Percentiles rank a stretch among this genome's conserved stretches.
These are phyloP conservation scores for Diabrotica undecimpunctata DNA, from an alignment of 1,140 invertebrate species.

Conservation along the genomic window DNA sequence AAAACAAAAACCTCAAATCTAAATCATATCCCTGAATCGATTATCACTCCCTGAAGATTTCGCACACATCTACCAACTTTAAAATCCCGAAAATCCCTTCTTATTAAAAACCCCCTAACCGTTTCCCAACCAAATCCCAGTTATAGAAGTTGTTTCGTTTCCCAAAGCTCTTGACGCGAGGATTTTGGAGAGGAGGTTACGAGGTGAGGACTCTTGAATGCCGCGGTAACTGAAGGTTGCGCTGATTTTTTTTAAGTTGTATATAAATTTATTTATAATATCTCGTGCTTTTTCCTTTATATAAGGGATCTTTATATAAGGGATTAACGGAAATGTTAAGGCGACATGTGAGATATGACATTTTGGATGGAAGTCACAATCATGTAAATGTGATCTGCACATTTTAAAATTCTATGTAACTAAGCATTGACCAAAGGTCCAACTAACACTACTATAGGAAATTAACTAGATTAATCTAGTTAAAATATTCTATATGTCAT, in stretches of 20 bases:
- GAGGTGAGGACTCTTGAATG: too few species aligned
- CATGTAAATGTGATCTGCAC: too few species aligned
- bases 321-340: too few species aligned
- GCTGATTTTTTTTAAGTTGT: not conserved
- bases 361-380: too few species aligned
- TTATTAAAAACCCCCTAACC: constrained; percentile 18
- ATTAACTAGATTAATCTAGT: too few species aligned
- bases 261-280: not conserved
- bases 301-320: too few species aligned
- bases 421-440: too few species aligned
- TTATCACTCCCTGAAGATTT: constrained; percentile 15
- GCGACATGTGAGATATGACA: too few species aligned
- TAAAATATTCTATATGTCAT: too few species aligned
- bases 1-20: not conserved
- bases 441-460: too few species aligned
- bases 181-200: constrained; percentile 9
- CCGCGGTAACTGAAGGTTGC: not conserved
- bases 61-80: constrained; percentile 12
- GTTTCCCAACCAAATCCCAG: constrained; percentile 15
- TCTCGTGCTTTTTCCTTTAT: too few species aligned
- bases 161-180: constrained; percentile 8
- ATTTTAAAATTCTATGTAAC: too few species aligned
- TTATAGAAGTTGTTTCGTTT: constrained; percentile 20
- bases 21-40: constrained; percentile 10
- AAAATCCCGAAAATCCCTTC: constrained; percentile 13